Evolutionary conservation across 2,888 invertebrate species (phyloP), one percentile per base, ranked within the genome.

Genomic region (Cheilosia vernalis): DNA sequence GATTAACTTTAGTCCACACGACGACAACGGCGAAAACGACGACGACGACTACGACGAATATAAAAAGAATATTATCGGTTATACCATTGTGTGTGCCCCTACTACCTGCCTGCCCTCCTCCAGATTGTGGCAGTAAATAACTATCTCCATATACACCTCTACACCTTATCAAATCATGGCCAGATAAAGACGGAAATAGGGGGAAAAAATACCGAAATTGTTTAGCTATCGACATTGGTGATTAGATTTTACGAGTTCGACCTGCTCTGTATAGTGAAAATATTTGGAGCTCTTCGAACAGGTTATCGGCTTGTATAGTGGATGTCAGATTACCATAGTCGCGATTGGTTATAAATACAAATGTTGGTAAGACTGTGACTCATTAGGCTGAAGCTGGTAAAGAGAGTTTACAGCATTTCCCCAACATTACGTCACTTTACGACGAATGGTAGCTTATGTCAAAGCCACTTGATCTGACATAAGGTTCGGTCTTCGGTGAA

Each of bases 1-100:
- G 64, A 85, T 85, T 85, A 85, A 80, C 76, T 74, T 51, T 69
- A 79, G 83, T 85, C 74, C 33, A 69, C 63, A 80, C 79, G 33
- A 73, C 73, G n/a, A 44, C 55, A 37, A 49, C 58, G 42, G n/a
- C 27, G 37, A 37, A 10, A 19, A 70, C 53, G 21, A 40, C 60
- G 13, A 61, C 76, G 47, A n/a, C n/a, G n/a, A n/a, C n/a, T n/a
- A 61, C 30, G 9, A 30, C 76, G 47, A 66, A 42, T 60, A 64
- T 47, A 9, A 70, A 82, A 72, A 73, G 61, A 66, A 56, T 56
- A 83, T 44, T 60, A 60, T 49, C 69, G 44, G 61, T 37, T 61
- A 69, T 53, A 53, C 76, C 58, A 51, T 27, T n/a, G 49, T 44
- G 17, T 13, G 24, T 49, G 60, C 27, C 17, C 47, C 47, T 47